Base-by-base conservation (phyloP, 2,797 vertebrate species). In the Trematomus bernacchii region DNA sequence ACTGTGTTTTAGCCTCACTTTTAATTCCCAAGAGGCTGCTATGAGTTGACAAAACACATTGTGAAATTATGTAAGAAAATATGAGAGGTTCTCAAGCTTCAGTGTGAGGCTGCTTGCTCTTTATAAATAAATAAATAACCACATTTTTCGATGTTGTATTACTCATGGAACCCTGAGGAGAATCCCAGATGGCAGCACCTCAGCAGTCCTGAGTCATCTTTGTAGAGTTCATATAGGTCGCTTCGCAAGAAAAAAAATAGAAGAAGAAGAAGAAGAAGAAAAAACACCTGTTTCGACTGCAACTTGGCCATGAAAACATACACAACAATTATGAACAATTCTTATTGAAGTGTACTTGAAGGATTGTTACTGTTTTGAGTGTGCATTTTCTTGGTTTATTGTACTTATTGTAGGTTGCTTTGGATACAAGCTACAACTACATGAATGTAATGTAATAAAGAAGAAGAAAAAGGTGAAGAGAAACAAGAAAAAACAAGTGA, bases 101-200 rank as follows among this genome's bases (percentile, higher is more conserved):
- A 18, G 9, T n/a, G 7, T 48, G 60, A 53, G 23, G 21, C 44
- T 57, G 51, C 61, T 61, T 46, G 33, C 19, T 33, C 50, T 79
- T 70, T 9, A 37, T 37, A 37, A 6, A 37, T 37, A 37, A 37
- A 19, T n/a, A 73, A 68, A 82, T 23, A 71, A 73, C 15, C 50
- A 68, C 18, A 72, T 52, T 76, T 64, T 73, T 63, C 15, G 21
- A 80, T 80, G 76, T 47, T 52, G 47, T 67, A 59, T 84, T 84
- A 68, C 79, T 84, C 57, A 70, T 62, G 66, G 70, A 84, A 68
- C 71, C 85, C 69, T 57, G 62, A 78, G 47, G 82, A 85, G 73
- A 82, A 78, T 83, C 83, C 72, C 85, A 91, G 85, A 90, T 91
- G 89, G 86, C 76, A 77, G 73, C 85, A 81, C 83, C 74, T 86